Evolutionary conservation across 2,797 vertebrate genomes (phyloP).

Genomic region (Poeciliopsis presidionis): DNA sequence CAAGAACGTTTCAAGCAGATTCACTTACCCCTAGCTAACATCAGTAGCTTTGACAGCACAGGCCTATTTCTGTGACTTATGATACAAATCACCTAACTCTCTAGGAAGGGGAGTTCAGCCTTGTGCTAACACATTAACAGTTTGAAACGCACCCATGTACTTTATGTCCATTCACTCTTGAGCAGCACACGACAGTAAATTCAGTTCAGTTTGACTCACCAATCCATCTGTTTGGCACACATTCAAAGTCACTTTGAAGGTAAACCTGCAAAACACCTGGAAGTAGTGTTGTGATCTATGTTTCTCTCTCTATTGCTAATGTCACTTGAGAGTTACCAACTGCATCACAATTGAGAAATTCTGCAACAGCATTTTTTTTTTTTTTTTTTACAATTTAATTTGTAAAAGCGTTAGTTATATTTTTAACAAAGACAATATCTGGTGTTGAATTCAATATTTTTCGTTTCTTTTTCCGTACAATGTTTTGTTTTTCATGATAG

Average conservation of each 20-base stretch:
- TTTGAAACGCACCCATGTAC: constrained; percentile 9
- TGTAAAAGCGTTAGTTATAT: not conserved
- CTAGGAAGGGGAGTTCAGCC: constrained; percentile 21
- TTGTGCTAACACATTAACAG: constrained; percentile 22
- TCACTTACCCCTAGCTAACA: constrained; percentile 51
- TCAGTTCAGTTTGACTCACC: not conserved
- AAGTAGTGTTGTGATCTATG: not conserved
- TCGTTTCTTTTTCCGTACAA: too few species aligned
- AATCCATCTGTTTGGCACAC: not conserved
- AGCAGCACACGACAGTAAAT: not conserved
- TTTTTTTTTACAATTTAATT: not conserved
- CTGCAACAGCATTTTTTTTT: not conserved
- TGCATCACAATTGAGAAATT: not conserved
- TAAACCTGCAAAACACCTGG: not conserved
- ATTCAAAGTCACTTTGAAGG: not conserved
- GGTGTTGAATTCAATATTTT: not conserved
- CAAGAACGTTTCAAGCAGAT: constrained; percentile 66
- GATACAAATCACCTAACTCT: constrained; percentile 57
- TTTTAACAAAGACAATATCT: not conserved
- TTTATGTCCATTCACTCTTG: constrained; percentile 28
- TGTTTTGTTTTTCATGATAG: not conserved
- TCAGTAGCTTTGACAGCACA: constrained; percentile 66
- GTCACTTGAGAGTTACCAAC: not conserved
- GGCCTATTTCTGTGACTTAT: constrained; percentile 64
- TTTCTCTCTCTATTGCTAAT: not conserved